These are phyloP conservation scores for Rattus rattus DNA, from an alignment of 2,113 vertebrate species.

Conservation along the genomic window DNA sequence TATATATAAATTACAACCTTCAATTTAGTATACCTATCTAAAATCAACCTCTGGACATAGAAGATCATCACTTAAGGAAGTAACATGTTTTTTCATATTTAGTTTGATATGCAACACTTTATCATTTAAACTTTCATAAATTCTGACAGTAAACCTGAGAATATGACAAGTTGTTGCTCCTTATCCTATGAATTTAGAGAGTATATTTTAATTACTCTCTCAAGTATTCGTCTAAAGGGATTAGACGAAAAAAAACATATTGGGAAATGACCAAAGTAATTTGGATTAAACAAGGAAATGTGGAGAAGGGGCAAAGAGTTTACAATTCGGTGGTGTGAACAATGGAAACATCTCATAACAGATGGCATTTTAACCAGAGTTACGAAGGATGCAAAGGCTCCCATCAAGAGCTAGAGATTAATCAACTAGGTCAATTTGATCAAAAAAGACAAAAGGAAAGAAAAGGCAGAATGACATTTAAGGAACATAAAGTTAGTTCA, in stretches of 20 bases:
- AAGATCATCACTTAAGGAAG: neutral
- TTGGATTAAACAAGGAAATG: neutral
- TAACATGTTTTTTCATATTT: neutral
- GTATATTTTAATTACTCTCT: neutral
- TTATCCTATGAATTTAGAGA: neutral
- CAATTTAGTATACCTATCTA: neutral
- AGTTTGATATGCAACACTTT: neutral
- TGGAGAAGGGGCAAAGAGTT: neutral
- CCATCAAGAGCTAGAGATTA: neutral
- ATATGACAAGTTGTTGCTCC: neutral
- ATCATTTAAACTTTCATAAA: neutral
- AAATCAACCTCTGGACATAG: neutral
- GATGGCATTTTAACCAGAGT: neutral
- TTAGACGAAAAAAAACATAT: neutral
- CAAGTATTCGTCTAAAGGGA: neutral
- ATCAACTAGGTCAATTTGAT: neutral
- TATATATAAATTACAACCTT: neutral
- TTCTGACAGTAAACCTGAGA: neutral
- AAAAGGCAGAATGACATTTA: neutral
- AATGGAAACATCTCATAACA: neutral
- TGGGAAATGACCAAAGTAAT: neutral
- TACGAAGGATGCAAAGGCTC: neutral
- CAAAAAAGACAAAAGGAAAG: neutral
- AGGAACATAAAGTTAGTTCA: neutral
- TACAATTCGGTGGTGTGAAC: neutral